phyloP scores from a whole-genome alignment of 2,113 vertebrate genomes.

The Nibea coibor region DNA sequence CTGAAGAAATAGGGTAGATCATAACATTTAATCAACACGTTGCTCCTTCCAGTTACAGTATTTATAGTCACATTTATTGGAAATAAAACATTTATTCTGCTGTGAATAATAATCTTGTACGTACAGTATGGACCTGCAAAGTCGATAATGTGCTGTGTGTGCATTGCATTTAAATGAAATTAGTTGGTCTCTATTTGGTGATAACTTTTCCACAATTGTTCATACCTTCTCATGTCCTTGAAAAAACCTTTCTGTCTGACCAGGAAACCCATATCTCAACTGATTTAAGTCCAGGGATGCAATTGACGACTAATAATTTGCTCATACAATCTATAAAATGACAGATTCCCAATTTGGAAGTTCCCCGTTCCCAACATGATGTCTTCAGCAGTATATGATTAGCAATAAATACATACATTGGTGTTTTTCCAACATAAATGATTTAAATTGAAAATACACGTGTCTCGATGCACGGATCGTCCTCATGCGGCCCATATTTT shows the following conservation, averaged over 20 bases:
- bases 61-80: too few relatives aligned
- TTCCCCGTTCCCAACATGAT: neutral
- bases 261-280: neutral
- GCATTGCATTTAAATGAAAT: neutral
- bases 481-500: neutral
- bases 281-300: too few relatives aligned
- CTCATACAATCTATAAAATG: neutral
- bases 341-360: neutral
- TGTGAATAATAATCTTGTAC: neutral
- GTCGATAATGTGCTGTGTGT: neutral
- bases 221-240: neutral
- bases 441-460: neutral
- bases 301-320: neutral
- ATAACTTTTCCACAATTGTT: neutral
- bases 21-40: neutral
- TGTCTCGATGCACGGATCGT: neutral
- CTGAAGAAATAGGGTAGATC: neutral
- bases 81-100: neutral
- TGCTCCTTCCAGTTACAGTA: neutral
- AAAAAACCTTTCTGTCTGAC: too few relatives aligned
- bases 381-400: neutral
- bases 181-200: neutral
- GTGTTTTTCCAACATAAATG: neutral
- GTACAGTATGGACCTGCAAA: too few relatives aligned
- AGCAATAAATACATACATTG: neutral